Base-by-base conservation (phyloP, 2,797 vertebrate species). In the Poecilia gillii region DNA sequence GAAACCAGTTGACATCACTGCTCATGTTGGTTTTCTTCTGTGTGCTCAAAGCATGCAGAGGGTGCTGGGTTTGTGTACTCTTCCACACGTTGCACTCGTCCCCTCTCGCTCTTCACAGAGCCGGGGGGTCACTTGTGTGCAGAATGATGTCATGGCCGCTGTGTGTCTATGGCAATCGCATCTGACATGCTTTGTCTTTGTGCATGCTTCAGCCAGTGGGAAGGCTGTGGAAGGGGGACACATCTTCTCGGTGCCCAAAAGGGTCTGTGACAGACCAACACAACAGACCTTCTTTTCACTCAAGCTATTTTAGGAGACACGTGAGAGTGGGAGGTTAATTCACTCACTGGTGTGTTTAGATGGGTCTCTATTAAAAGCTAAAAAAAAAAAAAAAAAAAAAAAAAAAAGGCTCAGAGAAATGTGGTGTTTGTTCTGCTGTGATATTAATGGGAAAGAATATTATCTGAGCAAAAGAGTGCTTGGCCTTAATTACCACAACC, bases 151-250 rank as follows among this genome's bases (percentile, higher is more conserved):
- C 95, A 96, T 92, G 85, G 84, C 31, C 71, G 72, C 90, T 79
- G 84, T 78, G 83, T 94, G 87, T 94, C 92, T 90, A 87, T 89
- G 86, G 89, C 82, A 83, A 96, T 96, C 80, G 79, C 91, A 93
- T 94, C 90, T 94, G 95, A 96, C 94, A 89, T 93, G 91, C 93
- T 96, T 96, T 96, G 95, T 96, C 90, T 95, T 95, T 96, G 95
- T 96, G 95, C 95, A 95, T 85, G 84, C 90, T 73, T 73, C 85
- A 86, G 82, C 83, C 89, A 85, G 82, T 84, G 79, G 90, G 85
- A 90, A 80, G 84, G 85, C 87, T 76, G 80, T 88, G 84, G 81
- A 89, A 87, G 79, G 75, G 66, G 88, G 89, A 87, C 89, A 73
- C 89, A 88, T 91, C 88, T 90, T 91, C 89, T 90, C 80, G 73